Percentiles rank a stretch among this genome's conserved stretches.
These are phyloP conservation scores for Phasia obesa DNA, from an alignment of 2,888 invertebrate species.

Conservation along the genomic window DNA sequence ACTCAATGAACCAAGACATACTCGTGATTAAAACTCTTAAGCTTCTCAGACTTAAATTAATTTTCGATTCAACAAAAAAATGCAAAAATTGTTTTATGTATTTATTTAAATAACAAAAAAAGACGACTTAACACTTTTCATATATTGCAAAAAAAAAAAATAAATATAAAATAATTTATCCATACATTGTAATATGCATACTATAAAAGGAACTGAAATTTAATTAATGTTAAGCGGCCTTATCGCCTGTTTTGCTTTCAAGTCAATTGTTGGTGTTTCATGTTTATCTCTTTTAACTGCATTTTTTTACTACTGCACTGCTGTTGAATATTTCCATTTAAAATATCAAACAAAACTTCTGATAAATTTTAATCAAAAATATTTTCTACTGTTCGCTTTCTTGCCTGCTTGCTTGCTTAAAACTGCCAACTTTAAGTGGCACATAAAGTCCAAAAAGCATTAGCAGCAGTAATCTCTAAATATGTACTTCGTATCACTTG, in stretches of 20 bases:
- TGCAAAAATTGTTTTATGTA: too few relatives aligned
- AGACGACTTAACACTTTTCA: not conserved
- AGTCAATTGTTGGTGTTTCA: not conserved
- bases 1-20: not conserved
- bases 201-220: not conserved
- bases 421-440: slow-evolving; percentile 41
- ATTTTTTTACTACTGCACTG: not conserved
- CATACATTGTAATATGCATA: not conserved
- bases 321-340: not conserved
- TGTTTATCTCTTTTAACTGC: not conserved
- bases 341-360: not conserved
- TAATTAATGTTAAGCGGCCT: not conserved
- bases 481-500: slow-evolving; percentile 13
- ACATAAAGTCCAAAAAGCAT: slow-evolving; percentile 16
- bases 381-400: not conserved
- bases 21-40: not conserved
- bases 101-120: not conserved
- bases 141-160: not conserved
- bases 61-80: not conserved
- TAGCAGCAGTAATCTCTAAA: slow-evolving; percentile 20
- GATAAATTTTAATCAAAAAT: not conserved
- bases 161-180: not conserved
- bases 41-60: not conserved
- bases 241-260: slow-evolving; percentile 14
- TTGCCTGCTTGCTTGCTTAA: slow-evolving; percentile 33